Evolutionary conservation across 2,797 vertebrate species (phyloP), one percentile per base, ranked within the genome.

Genomic region (Jordanella pulchra): DNA sequence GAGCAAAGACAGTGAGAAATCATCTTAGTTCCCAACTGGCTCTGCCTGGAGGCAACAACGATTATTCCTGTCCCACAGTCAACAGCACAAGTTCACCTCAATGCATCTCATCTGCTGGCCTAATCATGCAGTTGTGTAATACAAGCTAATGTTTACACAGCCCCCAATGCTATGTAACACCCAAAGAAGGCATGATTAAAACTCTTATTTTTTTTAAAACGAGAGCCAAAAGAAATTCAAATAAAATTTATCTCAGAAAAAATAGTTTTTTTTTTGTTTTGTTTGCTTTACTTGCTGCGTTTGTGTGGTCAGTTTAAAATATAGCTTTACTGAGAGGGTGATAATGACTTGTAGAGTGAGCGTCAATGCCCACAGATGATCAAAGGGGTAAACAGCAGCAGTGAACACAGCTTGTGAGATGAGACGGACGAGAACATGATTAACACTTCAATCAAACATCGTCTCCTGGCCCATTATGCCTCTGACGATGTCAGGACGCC

Each of bases 21-120:
- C 13, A 56, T 87, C 75, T 72, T 61, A 74, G 84, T 73, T 82
- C 72, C 79, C 4, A 44, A 45, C 47, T 87, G 72, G 74, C 54
- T 80, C 42, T 65, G 89, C 91, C 93, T 86, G 65, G 9, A 87
- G 92, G 92, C 89, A 83, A 66, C 82, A 90, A 90, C 90, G 50
- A 85, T 86, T 80, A 81, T 78, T 77, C 76, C 73, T 85, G 82
- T 83, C 77, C 77, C 77, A 84, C 80, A 80, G 78, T 86, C 80
- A 79, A 75, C 80, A 84, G 76, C 60, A 71, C 1, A 4, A 9
- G 54, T 48, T 67, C 2, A 2, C 30, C 23, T 61, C 35, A 2
- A 1, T 76, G n/a, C 65, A 75, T 72, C 76, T 80, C 66, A 71
- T 73, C 75, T 79, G 72, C 56, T 28, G 23, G 10, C 17, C 51